Percentiles rank a stretch among this genome's conserved stretches.
Evolutionary conservation across 2,113 vertebrate genomes (phyloP).

Genomic region (Saguinus midas): DNA sequence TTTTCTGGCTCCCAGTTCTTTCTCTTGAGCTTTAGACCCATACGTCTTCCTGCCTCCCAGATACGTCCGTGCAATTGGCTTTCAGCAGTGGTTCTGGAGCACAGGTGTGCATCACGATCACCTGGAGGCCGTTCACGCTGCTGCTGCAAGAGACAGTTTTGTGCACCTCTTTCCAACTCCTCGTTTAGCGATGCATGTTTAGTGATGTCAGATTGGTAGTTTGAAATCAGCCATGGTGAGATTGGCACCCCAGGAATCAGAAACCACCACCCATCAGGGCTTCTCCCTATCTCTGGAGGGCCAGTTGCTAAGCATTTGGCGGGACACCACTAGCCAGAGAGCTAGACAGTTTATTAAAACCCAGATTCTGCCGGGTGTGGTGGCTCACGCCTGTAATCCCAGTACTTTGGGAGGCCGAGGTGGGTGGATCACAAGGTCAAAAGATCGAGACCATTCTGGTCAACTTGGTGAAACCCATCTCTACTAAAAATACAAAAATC

Average conservation of each 20-base stretch:
- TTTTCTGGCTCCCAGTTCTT: neutral
- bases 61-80: neutral
- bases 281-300: neutral
- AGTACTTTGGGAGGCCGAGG: no score
- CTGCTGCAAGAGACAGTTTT: neutral
- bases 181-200: neutral
- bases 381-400: no score
- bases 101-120: neutral
- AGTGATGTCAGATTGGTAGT: neutral
- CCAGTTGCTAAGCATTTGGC: neutral
- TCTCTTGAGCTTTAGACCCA: neutral
- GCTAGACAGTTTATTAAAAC: neutral
- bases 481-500: no score
- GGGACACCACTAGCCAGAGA: no score
- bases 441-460: no score
- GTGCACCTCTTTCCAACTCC: neutral
- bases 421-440: no score
- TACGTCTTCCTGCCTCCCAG: rapidly evolving
- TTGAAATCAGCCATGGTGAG: neutral
- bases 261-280: neutral
- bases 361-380: no score
- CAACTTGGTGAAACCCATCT: no score
- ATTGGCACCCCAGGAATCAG: neutral
- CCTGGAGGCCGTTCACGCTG: neutral
- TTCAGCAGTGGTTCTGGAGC: neutral